phyloP scores from a whole-genome alignment of 2,113 vertebrate species.

The Nerophis lumbriciformis region DNA sequence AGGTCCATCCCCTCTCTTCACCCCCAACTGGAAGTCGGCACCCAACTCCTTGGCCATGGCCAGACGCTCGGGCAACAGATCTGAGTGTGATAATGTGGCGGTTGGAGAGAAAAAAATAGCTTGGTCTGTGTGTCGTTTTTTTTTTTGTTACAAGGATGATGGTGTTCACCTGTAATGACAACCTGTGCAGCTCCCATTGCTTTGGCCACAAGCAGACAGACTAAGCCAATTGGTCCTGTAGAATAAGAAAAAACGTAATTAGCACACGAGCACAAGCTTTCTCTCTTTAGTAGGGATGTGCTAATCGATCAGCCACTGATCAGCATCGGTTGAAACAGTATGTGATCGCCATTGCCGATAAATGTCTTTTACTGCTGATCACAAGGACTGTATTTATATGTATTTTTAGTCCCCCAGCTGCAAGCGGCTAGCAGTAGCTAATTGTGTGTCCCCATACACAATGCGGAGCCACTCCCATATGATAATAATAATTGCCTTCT shows the following conservation, averaged over 20 bases:
- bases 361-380: too few species aligned
- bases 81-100: slow-evolving; percentile 50
- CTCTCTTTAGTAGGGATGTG: too few species aligned
- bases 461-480: too few species aligned
- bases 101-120: background rate
- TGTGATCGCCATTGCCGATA: too few species aligned
- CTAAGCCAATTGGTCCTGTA: slow-evolving; percentile 83
- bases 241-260: background rate
- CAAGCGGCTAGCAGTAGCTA: too few species aligned
- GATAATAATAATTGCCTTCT: too few species aligned
- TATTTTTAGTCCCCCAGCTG: too few species aligned
- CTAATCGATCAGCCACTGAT: too few species aligned
- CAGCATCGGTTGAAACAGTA: too few species aligned
- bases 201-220: slow-evolving; percentile 85
- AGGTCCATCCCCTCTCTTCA: slow-evolving; percentile 73
- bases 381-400: too few species aligned
- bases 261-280: background rate
- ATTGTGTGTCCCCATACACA: too few species aligned
- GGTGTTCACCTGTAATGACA: slow-evolving; percentile 78
- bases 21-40: slow-evolving; percentile 76
- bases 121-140: background rate
- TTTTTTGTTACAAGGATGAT: too few species aligned
- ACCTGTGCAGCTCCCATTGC: slow-evolving; percentile 88
- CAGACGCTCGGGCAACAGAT: slow-evolving; percentile 79
- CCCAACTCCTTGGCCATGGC: slow-evolving; percentile 84